Percentiles rank a stretch among this genome's conserved stretches.
These are phyloP conservation scores for Labeo rohita DNA, from an alignment of 2,113 vertebrate species.

Conservation along the genomic window DNA sequence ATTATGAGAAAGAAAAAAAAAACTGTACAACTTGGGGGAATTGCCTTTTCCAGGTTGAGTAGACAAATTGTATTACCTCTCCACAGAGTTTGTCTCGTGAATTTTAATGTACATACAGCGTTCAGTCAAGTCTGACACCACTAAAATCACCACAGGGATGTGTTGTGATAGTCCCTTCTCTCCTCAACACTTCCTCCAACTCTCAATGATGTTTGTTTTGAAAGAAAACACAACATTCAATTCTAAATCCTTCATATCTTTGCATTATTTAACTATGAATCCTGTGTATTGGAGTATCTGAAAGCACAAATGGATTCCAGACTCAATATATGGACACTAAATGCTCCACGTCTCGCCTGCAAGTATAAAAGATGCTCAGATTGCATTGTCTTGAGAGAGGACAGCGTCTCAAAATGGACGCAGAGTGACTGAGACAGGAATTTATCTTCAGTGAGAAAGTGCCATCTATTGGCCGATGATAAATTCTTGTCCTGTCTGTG, in stretches of 20 bases:
- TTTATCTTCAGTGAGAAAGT: conserved; percentile 72
- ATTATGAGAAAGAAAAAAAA: background rate
- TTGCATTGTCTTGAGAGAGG: conserved; percentile 29
- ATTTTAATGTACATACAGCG: background rate
- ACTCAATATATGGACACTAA: background rate
- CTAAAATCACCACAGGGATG: background rate
- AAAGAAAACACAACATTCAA: background rate
- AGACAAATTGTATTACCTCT: conserved; percentile 7
- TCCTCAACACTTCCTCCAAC: background rate
- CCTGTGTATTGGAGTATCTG: background rate
- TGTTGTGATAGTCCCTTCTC: conserved; percentile 1
- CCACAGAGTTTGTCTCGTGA: background rate
- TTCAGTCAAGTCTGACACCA: conserved; percentile 13
- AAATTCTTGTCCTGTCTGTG: background rate
- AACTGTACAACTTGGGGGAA: background rate
- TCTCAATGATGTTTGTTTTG: background rate
- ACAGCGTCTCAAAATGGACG: conserved; percentile 51
- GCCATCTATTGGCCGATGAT: conserved; percentile 76
- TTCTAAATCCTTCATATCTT: background rate
- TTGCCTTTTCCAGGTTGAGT: conserved; percentile 9
- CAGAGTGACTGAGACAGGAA: background rate
- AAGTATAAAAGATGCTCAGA: background rate
- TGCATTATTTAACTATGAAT: background rate
- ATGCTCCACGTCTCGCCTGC: background rate
- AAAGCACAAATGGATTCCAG: background rate